Conservation (phyloP, 2,888 invertebrate species). For the Hyles lineata region DNA sequence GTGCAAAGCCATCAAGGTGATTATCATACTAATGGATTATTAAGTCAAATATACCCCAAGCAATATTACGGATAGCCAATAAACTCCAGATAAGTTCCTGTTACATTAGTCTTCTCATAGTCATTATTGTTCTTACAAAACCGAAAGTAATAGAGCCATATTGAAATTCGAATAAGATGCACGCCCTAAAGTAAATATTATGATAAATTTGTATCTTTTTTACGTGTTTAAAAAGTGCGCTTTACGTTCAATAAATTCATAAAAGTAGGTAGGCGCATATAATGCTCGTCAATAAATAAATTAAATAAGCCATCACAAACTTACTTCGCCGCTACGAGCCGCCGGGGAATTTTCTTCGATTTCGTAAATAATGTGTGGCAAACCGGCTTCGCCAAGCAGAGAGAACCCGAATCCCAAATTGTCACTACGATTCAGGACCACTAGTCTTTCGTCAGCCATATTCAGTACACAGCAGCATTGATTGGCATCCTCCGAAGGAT, state of each 20-base stretch:
- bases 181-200: constrained; percentile 17
- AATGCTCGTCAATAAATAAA: background rate
- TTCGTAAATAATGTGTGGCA: constrained; percentile 97
- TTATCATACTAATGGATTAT: constrained; percentile 23
- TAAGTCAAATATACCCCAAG: constrained; percentile 10
- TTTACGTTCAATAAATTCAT: background rate
- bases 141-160: background rate
- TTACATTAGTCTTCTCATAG: background rate
- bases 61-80: constrained; percentile 14
- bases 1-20: constrained; percentile 1
- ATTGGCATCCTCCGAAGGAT: constrained; percentile 71
- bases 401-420: constrained; percentile 96
- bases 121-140: background rate
- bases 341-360: constrained; percentile 97
- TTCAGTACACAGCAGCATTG: constrained; percentile 83
- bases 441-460: constrained; percentile 96
- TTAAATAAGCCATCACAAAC: constrained; percentile 47
- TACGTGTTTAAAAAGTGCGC: background rate
- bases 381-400: constrained; percentile 94
- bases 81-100: background rate
- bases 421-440: constrained; percentile 94
- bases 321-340: constrained; percentile 94
- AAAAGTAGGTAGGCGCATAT: constrained; percentile 16
- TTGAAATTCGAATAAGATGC: constrained; percentile 20
- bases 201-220: constrained; percentile 10